These are phyloP conservation scores for Aphodius granarius DNA, from an alignment of 2,888 invertebrate genomes.

Conservation along the genomic window DNA sequence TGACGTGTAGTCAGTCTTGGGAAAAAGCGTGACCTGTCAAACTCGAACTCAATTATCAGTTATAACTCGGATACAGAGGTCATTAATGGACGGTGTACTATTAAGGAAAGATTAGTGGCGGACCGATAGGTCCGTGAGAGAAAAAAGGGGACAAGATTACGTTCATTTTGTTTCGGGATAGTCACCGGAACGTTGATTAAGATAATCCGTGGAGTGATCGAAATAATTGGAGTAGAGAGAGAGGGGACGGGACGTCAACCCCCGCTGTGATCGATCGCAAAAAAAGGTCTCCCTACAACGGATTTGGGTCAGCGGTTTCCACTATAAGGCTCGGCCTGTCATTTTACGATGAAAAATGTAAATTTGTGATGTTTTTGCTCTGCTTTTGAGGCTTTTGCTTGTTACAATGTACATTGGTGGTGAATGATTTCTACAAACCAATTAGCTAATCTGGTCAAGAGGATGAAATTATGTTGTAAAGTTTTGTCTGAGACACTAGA, in stretches of 20 bases:
- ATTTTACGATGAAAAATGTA: background rate
- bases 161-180: background rate
- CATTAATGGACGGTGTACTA: background rate
- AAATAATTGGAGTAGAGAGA: background rate
- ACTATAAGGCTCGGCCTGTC: background rate
- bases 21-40: background rate
- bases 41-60: background rate
- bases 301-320: background rate
- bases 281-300: background rate
- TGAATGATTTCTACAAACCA: too few species aligned
- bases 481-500: too few species aligned
- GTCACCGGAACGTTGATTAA: background rate
- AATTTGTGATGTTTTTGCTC: background rate
- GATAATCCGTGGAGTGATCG: background rate
- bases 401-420: too few species aligned
- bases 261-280: background rate
- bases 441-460: too few species aligned
- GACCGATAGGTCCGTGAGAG: background rate
- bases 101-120: background rate
- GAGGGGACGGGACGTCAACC: background rate
- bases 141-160: background rate
- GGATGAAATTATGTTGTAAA: too few species aligned
- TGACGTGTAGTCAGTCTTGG: background rate
- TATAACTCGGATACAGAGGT: background rate
- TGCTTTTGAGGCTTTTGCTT: background rate